Conservation (phyloP, 2,797 vertebrate genomes). For the Coracias cyanogaster region DNA sequence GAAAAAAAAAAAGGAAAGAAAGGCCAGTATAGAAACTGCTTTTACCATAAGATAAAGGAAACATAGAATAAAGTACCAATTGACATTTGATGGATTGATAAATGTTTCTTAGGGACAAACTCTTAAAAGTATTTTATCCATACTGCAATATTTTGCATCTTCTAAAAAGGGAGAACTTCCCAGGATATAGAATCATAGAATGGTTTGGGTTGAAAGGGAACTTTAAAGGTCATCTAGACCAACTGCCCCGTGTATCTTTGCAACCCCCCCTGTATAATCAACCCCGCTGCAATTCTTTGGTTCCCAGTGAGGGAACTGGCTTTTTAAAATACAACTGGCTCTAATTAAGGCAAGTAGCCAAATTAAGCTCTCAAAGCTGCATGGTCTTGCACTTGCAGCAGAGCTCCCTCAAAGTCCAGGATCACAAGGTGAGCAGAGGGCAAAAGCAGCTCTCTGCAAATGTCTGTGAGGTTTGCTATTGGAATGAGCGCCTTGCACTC, state of each 20-base stretch:
- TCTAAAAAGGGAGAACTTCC: neutral
- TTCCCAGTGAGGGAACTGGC: neutral
- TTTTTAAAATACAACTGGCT: neutral
- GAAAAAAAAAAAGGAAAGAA: neutral
- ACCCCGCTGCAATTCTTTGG: neutral
- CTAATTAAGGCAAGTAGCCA: neutral
- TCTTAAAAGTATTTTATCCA: neutral
- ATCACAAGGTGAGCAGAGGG: neutral
- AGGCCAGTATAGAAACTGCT: neutral
- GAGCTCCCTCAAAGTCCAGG: neutral
- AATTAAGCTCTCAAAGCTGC: neutral
- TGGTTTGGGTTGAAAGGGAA: neutral
- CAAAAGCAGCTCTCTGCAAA: neutral
- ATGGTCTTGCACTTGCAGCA: accelerated
- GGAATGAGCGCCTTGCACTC: neutral
- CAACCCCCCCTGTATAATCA: neutral
- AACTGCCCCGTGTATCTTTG: neutral
- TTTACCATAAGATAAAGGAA: neutral
- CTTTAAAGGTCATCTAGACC: neutral
- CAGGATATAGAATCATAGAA: neutral
- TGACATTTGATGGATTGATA: neutral
- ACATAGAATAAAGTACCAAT: neutral
- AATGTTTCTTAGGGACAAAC: neutral
- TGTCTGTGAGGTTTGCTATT: neutral
- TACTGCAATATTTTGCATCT: neutral